Evolutionary conservation across 2,797 vertebrate genomes (phyloP).

Genomic region (Molossus molossus): DNA sequence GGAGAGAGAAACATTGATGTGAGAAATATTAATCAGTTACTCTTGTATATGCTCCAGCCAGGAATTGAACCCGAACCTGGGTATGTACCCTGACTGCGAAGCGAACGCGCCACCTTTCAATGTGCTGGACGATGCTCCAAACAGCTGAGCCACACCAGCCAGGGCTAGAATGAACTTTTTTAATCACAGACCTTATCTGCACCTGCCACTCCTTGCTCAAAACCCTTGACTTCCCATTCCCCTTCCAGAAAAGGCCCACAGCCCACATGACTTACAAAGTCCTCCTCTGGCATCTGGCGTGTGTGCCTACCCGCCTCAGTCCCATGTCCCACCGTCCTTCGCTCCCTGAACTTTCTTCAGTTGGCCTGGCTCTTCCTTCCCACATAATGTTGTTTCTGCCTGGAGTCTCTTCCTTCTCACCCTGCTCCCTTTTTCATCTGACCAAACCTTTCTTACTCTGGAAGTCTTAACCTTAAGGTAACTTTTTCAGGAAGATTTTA

Average conservation of each 20-base stretch:
- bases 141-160: no score
- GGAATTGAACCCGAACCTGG: no score
- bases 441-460: background rate
- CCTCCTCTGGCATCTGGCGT: background rate
- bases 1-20: no score
- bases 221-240: background rate
- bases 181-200: background rate
- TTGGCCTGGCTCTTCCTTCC: background rate
- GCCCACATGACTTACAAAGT: background rate
- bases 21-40: no score
- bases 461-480: background rate
- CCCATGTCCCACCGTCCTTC: background rate
- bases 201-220: background rate
- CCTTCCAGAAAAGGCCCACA: background rate
- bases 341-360: background rate
- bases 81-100: no score
- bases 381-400: background rate
- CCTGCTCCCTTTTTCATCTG: background rate
- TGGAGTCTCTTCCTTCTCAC: background rate
- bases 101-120: no score
- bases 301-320: no score
- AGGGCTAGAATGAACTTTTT: no score
- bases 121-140: no score
- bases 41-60: no score
- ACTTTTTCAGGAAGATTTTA: slow-evolving; percentile 35